These are phyloP conservation scores for Barypeithes pellucidus DNA, from an alignment of 2,888 invertebrate genomes.

Conservation along the genomic window DNA sequence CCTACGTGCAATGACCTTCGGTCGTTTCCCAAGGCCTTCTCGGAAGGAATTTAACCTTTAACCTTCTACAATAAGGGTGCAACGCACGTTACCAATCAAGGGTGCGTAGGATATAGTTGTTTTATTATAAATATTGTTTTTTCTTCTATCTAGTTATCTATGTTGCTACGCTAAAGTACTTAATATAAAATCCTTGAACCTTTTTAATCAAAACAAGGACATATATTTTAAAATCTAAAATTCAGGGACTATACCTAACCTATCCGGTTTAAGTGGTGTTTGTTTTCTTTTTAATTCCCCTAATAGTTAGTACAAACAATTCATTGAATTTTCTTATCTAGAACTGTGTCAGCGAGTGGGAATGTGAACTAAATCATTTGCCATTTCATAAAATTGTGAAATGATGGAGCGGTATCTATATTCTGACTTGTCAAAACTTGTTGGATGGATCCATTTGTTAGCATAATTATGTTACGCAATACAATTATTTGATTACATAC, in stretches of 20 bases:
- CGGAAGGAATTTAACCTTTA: not conserved
- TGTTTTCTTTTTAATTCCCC: not conserved
- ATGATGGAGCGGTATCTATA: not conserved
- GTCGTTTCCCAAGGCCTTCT: constrained; percentile 18
- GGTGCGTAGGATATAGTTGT: constrained; percentile 1
- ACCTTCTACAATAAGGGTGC: not conserved
- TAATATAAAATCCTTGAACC: too few species aligned
- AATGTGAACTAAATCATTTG: not conserved
- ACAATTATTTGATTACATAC: too few species aligned
- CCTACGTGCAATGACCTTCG: constrained; percentile 31
- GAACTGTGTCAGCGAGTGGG: too few species aligned
- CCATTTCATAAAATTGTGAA: constrained; percentile 12
- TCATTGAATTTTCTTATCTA: not conserved
- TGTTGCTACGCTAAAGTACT: too few species aligned
- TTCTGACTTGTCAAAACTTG: constrained; percentile 5
- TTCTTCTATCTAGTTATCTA: too few species aligned
- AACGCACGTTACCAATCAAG: constrained; percentile 10
- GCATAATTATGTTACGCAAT: not conserved
- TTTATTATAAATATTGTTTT: too few species aligned
- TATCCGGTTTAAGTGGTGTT: not conserved
- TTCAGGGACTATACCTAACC: too few species aligned
- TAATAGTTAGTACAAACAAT: not conserved
- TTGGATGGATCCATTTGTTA: not conserved
- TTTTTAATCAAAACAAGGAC: too few species aligned
- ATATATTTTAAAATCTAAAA: too few species aligned